Percentiles rank a stretch among this genome's conserved stretches.
Conservation (phyloP, 1,140 invertebrate genomes). For the Pteromalus puparum region DNA sequence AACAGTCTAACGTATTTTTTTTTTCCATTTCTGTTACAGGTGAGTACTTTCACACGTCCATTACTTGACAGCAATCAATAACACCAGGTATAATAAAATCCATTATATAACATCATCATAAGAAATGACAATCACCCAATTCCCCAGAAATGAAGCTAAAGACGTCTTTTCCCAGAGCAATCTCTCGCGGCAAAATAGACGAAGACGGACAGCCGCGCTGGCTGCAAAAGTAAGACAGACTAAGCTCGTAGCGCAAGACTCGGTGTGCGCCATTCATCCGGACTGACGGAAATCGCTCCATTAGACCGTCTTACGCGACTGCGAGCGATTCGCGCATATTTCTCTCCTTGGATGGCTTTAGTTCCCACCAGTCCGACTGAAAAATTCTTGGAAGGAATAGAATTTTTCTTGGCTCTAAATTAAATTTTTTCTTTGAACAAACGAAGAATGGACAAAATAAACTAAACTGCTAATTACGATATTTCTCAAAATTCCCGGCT, state of each 20-base stretch:
- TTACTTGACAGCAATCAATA: no score
- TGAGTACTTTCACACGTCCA: neutral
- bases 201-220: neutral
- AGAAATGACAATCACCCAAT: no score
- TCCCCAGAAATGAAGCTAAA: neutral
- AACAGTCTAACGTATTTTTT: neutral
- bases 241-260: neutral
- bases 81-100: no score
- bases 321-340: neutral
- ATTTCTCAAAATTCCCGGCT: no score
- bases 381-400: no score
- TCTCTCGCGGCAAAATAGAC: neutral
- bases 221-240: neutral
- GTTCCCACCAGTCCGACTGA: no score
- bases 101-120: no score
- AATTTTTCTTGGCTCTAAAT: no score
- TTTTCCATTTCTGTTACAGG: neutral
- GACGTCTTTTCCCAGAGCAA: no score
- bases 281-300: constrained; percentile 12
- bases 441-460: no score
- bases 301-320: neutral
- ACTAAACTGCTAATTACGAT: no score
- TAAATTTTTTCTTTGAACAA: no score
- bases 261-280: neutral
- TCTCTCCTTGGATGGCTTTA: neutral